Conservation (phyloP, 2,888 invertebrate genomes). For the Coecobrya sp. region DNA sequence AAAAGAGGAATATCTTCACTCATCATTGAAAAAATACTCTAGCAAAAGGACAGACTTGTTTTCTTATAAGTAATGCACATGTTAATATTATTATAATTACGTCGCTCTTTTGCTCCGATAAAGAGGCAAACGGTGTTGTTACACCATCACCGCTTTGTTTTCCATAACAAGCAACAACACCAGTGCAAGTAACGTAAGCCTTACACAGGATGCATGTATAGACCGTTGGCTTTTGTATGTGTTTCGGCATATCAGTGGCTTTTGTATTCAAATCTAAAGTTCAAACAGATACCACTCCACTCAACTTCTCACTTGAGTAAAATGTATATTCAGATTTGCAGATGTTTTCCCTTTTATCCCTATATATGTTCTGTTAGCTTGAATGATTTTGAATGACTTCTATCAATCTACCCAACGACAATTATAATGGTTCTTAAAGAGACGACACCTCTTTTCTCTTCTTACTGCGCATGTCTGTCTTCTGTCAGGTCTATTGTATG, state of each 20-base stretch:
- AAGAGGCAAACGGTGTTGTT: constrained; percentile 43
- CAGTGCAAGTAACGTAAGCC: neutral
- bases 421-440: constrained; percentile 52
- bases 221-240: neutral
- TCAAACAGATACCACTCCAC: constrained; percentile 17
- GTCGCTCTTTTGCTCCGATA: constrained; percentile 36
- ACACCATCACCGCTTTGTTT: constrained; percentile 38
- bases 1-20: neutral
- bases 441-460: constrained; percentile 55
- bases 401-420: constrained; percentile 59
- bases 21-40: constrained; percentile 1
- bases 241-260: constrained; percentile 35
- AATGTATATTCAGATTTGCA: constrained; percentile 9
- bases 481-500: constrained; percentile 41
- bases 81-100: constrained; percentile 51
- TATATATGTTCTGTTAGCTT: constrained; percentile 1
- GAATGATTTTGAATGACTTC: constrained; percentile 55
- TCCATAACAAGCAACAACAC: constrained; percentile 5
- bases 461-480: constrained; percentile 37
- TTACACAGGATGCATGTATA: too few relatives aligned
- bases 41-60: constrained; percentile 19
- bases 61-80: constrained; percentile 51
- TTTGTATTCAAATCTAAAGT: constrained; percentile 48
- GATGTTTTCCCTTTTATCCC: constrained; percentile 22
- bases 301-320: constrained; percentile 17